These are phyloP conservation scores for Distichodus sexfasciatus DNA, from an alignment of 2,797 vertebrate species.

Conservation along the genomic window DNA sequence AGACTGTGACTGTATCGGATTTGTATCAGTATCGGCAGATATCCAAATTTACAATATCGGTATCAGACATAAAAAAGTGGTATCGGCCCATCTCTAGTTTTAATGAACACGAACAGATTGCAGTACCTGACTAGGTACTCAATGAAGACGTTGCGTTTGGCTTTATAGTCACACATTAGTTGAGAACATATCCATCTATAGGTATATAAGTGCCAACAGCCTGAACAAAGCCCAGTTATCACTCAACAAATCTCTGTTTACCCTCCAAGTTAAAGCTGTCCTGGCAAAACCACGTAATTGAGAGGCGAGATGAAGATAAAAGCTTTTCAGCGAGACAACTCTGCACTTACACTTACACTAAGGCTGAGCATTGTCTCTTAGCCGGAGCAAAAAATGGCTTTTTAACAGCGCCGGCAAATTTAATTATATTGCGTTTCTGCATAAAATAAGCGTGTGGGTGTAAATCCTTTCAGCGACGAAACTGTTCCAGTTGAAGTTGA, in stretches of 20 bases:
- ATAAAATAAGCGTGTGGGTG: background rate
- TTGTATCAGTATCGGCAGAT: too few species aligned
- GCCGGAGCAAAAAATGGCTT: background rate
- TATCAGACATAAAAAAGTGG: too few species aligned
- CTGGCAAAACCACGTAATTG: background rate
- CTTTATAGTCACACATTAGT: too few species aligned
- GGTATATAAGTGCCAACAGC: too few species aligned
- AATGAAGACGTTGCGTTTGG: too few species aligned
- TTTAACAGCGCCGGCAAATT: background rate
- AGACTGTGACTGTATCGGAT: too few species aligned
- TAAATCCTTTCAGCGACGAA: background rate
- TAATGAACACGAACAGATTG: too few species aligned
- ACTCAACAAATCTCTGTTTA: background rate
- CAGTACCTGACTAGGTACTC: too few species aligned
- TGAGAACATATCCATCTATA: too few species aligned
- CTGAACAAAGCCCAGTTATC: background rate
- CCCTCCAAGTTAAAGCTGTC: background rate
- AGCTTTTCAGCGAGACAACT: background rate
- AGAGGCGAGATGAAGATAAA: background rate
- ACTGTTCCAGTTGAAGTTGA: too few species aligned
- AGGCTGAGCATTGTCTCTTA: background rate
- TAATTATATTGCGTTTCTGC: constrained; percentile 1
- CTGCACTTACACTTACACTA: background rate
- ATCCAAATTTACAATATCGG: too few species aligned
- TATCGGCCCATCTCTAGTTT: too few species aligned